phyloP scores from a whole-genome alignment of 2,888 invertebrate genomes.

The Ennomos erosarius region DNA sequence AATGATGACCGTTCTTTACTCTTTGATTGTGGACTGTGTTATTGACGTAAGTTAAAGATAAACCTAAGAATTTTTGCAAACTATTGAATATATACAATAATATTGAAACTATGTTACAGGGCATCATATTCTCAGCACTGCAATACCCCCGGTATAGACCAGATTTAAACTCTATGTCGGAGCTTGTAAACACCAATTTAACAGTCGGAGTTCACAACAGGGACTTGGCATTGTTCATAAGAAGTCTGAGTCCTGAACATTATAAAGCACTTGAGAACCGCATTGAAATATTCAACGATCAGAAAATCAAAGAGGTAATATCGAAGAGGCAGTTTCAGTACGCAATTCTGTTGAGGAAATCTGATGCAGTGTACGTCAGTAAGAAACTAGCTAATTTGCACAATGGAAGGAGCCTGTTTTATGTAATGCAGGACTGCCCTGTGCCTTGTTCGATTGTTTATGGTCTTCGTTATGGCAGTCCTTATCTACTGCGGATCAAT shows the following conservation, averaged over 20 bases:
- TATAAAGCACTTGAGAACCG: slow-evolving; percentile 58
- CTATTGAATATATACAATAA: neutral
- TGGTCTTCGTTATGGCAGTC: slow-evolving; percentile 85
- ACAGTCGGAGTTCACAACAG: slow-evolving; percentile 69
- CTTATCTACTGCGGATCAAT: slow-evolving; percentile 79
- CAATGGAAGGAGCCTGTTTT: slow-evolving; percentile 76
- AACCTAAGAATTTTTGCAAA: neutral
- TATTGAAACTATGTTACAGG: slow-evolving; percentile 58
- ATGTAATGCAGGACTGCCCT: slow-evolving; percentile 79
- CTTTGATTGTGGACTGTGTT: slow-evolving; percentile 72
- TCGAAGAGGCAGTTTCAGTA: slow-evolving; percentile 69
- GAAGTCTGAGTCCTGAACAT: slow-evolving; percentile 52
- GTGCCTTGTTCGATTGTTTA: slow-evolving; percentile 84
- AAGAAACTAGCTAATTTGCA: slow-evolving; percentile 60
- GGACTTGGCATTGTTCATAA: slow-evolving; percentile 65
- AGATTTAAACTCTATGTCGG: slow-evolving; percentile 59
- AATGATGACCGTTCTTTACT: slow-evolving; percentile 67
- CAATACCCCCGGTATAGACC: slow-evolving; percentile 68
- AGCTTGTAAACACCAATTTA: slow-evolving; percentile 60
- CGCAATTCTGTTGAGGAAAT: slow-evolving; percentile 79
- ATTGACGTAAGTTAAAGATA: slow-evolving; percentile 72
- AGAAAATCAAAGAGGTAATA: slow-evolving; percentile 65
- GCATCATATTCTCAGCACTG: slow-evolving; percentile 74
- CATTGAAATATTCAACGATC: slow-evolving; percentile 67
- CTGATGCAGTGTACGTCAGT: slow-evolving; percentile 65